Conservation (phyloP, 1,140 invertebrate species). For the Stenopsyche tienmushanensis region DNA sequence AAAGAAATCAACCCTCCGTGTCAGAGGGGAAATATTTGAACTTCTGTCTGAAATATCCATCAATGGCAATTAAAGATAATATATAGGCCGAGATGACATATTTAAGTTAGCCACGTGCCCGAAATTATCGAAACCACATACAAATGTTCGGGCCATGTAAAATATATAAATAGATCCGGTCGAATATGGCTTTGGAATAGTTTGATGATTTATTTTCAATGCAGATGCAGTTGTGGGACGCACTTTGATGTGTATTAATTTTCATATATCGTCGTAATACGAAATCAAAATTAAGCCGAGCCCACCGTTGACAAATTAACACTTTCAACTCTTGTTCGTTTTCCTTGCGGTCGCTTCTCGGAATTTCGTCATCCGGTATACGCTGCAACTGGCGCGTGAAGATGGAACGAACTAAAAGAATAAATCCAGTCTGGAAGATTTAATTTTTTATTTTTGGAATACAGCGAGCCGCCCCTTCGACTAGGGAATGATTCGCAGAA, state of each 20-base stretch:
- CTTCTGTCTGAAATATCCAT: slow-evolving; percentile 28
- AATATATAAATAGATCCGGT: too few species aligned
- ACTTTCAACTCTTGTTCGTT: not conserved
- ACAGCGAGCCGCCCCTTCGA: slow-evolving; percentile 9
- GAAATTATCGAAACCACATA: not conserved
- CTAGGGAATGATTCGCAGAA: slow-evolving; percentile 10
- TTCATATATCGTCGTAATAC: not conserved
- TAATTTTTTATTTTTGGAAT: not conserved
- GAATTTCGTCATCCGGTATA: slow-evolving; percentile 3
- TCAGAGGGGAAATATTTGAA: not conserved
- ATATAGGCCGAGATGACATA: slow-evolving; percentile 9
- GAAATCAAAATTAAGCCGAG: not conserved
- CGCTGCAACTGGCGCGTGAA: not conserved
- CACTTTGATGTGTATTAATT: too few species aligned
- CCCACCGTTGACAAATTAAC: slow-evolving; percentile 20
- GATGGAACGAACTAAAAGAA: slow-evolving; percentile 5
- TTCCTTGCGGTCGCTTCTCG: slow-evolving; percentile 5
- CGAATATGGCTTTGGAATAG: too few species aligned
- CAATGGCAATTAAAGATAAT: slow-evolving; percentile 37
- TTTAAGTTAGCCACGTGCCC: not conserved
- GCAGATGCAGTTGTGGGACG: too few species aligned
- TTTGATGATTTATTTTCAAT: not conserved
- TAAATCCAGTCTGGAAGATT: not conserved
- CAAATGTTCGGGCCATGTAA: not conserved
- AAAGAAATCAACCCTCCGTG: slow-evolving; percentile 17